Evolutionary conservation across 2,888 invertebrate species (phyloP).

Genomic region (Cyrtodaria siliqua): DNA sequence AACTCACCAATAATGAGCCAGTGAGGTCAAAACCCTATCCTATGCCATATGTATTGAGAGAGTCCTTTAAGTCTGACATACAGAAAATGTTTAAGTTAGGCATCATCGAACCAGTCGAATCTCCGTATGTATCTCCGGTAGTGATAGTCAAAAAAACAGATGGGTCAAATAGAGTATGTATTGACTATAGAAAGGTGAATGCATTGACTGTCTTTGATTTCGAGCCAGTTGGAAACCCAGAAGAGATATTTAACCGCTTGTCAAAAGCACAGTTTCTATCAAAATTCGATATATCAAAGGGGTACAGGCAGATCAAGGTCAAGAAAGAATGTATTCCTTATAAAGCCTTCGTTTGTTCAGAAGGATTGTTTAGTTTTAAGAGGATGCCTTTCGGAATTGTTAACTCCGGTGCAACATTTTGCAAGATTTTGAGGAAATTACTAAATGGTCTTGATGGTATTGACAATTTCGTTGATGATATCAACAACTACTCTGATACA

Average conservation of each 20-base stretch:
- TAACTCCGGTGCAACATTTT: slow-evolving; percentile 26
- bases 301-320: slow-evolving; percentile 61
- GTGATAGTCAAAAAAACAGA: slow-evolving; percentile 58
- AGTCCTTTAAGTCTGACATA: slow-evolving; percentile 24
- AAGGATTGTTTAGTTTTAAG: slow-evolving; percentile 21
- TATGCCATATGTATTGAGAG: slow-evolving; percentile 29
- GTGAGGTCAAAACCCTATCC: slow-evolving; percentile 30
- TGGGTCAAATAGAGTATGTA: slow-evolving; percentile 23
- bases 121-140: slow-evolving; percentile 54
- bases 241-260: neutral
- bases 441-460: neutral
- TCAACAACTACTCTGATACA: neutral
- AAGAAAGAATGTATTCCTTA: slow-evolving; percentile 2
- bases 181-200: neutral
- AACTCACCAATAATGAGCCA: slow-evolving; percentile 20
- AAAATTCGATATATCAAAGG: slow-evolving; percentile 53
- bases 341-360: slow-evolving; percentile 43
- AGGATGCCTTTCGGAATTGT: slow-evolving; percentile 46
- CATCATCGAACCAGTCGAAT: slow-evolving; percentile 50
- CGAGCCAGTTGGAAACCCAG: slow-evolving; percentile 49
- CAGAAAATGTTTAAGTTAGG: slow-evolving; percentile 43
- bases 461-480: neutral
- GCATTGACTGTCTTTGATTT: slow-evolving; percentile 52
- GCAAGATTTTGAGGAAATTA: slow-evolving; percentile 19
- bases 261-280: neutral